Base-by-base conservation (phyloP, 2,113 vertebrate genomes). In the Cyphomyrus discorhynchus region DNA sequence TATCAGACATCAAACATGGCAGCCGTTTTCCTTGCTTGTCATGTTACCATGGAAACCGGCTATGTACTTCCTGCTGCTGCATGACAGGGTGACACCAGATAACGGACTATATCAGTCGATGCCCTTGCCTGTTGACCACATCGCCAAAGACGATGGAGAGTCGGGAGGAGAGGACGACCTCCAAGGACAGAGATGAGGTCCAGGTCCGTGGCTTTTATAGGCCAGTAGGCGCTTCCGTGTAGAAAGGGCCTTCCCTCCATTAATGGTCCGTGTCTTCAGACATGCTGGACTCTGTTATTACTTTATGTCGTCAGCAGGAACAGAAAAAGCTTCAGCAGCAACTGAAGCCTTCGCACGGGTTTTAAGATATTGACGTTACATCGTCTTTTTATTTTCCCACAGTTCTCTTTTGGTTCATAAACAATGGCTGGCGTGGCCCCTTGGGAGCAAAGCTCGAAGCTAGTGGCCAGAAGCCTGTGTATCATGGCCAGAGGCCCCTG, bases 121-220 rank as follows among this genome's bases (percentile, higher is more conserved):
- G 92, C 90, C 90, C 93, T 92, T 74, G 87, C 92, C 84, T 91
- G 89, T 94, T 91, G 93, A 88, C 39, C 56, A 17, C n/a, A 3
- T n/a, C 58, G 24, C 87, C 92, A 94, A 94, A 95, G 93, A 91
- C 93, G 91, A 94, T 91, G 49, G 52, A 92, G 94, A 93, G 93
- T 94, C 93, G 93, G 74, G 70, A 89, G 21, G n/a, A 50, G 88
- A 82, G 89, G 90, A 56, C 86, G 92, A 88, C 90, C 70, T 89
- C 84, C 91, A 88, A 62, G 70, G 58, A 90, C 58, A 88, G 87
- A 86, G n/a, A 70, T 39, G 5, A 70, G 80, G 24, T 27, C 15
- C 50, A 45, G 39, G 9, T 47, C 56, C 56, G 1, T 24, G 27
- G 77, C 1, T 21, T 84, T 47, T 3, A 47, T 8, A 47, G 10